phyloP scores from a whole-genome alignment of 64 coral and sea anemone genomes.

The Trachythela sp. region DNA sequence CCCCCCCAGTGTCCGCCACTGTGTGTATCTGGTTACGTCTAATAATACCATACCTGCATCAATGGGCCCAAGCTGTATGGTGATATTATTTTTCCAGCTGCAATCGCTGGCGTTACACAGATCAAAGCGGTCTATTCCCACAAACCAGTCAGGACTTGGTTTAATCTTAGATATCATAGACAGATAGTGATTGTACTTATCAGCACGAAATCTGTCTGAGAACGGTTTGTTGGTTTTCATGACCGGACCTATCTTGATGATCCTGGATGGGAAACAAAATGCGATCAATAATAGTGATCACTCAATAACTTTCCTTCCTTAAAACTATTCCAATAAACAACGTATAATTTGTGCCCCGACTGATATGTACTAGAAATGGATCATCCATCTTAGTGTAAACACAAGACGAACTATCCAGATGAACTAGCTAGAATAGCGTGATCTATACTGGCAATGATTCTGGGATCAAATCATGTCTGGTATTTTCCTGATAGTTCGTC shows the following conservation, averaged over 20 bases:
- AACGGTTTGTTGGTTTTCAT: not conserved
- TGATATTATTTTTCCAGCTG: constrained; percentile 60
- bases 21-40: no score
- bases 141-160: constrained; percentile 91
- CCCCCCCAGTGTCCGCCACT: no score
- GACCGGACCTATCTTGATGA: not conserved
- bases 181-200: constrained; percentile 56
- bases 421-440: no score
- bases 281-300: not conserved
- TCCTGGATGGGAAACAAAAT: not conserved
- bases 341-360: no score
- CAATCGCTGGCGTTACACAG: constrained; percentile 69
- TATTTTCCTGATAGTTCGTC: no score
- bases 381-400: no score
- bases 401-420: no score
- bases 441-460: no score
- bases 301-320: no score
- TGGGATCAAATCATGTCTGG: no score
- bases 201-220: constrained; percentile 49
- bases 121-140: constrained; percentile 75
- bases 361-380: no score
- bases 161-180: constrained; percentile 59
- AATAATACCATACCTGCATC: constrained; percentile 90
- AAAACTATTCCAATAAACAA: no score
- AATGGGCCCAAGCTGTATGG: constrained; percentile 57